These are phyloP conservation scores for Trichomalopsis sarcophagae DNA, from an alignment of 1,140 invertebrate species.

Conservation along the genomic window DNA sequence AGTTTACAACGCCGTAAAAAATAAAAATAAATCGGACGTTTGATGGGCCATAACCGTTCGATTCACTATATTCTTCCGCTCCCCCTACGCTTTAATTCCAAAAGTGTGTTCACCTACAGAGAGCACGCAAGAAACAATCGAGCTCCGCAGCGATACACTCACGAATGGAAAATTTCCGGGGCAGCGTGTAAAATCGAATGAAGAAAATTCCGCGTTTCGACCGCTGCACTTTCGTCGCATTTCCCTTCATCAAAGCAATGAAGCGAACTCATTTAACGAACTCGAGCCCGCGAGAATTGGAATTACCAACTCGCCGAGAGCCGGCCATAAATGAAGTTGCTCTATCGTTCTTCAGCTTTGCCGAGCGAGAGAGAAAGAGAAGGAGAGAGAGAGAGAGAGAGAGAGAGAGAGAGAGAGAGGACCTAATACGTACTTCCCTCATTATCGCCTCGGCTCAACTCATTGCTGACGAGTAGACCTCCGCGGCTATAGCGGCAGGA, in stretches of 20 bases:
- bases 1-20: no score
- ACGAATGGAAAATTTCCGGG: no score
- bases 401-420: neutral
- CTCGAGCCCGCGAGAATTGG: conserved; percentile 28
- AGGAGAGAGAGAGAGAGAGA: neutral
- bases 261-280: conserved; percentile 62
- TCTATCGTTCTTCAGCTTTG: conserved; percentile 27
- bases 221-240: conserved; percentile 2
- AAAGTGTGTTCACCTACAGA: no score
- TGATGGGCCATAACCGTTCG: no score
- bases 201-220: neutral
- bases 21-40: no score
- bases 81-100: no score
- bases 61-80: no score
- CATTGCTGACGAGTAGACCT: neutral
- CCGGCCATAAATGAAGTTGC: conserved; percentile 39
- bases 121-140: no score
- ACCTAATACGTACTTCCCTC: conserved; percentile 15
- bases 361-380: neutral
- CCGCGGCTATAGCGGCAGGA: neutral
- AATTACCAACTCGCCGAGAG: conserved; percentile 27
- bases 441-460: conserved; percentile 1
- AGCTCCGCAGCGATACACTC: no score
- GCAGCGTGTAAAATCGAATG: neutral
- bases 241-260: conserved; percentile 47